Evolutionary conservation across 2,888 invertebrate genomes (phyloP), one percentile per base, ranked within the genome.

Genomic region (Oscheius sp.): DNA sequence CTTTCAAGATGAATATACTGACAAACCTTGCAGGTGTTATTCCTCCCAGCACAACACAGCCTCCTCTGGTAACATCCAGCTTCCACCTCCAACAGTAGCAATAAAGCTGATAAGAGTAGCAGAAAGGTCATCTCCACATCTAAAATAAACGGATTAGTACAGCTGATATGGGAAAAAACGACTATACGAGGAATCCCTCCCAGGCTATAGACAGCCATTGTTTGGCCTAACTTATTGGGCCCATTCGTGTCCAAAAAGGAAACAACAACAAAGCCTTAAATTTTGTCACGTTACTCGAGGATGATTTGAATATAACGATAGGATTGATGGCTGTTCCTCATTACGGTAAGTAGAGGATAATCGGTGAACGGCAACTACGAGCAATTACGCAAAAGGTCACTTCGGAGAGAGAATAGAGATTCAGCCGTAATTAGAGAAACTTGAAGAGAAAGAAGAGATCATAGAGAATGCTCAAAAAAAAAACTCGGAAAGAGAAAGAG

Each of bases 41-140:
- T 80, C 56, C 78, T 56, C 26, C 81, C 81, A 22, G 68, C 8
- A 71, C 81, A 81, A 61, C 81, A 81, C 56, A 81, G 62, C 44
- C 74, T 47, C 12, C 67, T 61, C 45, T 79, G 78, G 56, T 67
- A 77, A 61, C 80, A 80, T 64, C 79, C 79, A 50, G 72, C 73
- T 8, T 22, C 26, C 8, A 47, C 36, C 30, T 45, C 28, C 9
- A n/a, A 17, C 17, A 20, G 32, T 28, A 54, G 41, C 14, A 65
- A 24, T 5, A 65, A 56, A 41, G 47, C 28, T 24, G 14, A 33
- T 17, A 62, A 17, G 17, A 50, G 41, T 28, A 26, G n/a, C 26
- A 44, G 45, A 30, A 14, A 14, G 51, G 32, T 59, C 67, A 67
- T 67, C 57, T 44, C 57, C 32, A 57, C 67, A 67, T 67, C 67